These are phyloP conservation scores for Indicator maculatus DNA, from an alignment of 2,113 vertebrate species.

Conservation along the genomic window DNA sequence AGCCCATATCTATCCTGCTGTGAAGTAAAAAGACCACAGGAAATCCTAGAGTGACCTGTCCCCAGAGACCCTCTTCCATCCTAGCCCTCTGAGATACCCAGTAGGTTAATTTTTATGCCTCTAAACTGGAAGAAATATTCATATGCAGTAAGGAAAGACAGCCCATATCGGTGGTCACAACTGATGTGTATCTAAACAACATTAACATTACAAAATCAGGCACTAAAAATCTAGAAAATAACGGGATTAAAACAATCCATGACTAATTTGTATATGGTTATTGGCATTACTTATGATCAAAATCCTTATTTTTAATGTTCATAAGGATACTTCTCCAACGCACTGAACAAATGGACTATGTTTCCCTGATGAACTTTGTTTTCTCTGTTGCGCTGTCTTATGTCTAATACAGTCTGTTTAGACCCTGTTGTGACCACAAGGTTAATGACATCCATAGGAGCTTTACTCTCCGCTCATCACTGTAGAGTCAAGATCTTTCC, in stretches of 20 bases:
- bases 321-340: background rate
- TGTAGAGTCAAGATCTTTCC: background rate
- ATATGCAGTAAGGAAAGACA: background rate
- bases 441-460: background rate
- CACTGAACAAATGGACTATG: background rate
- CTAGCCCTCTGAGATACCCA: background rate
- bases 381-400: background rate
- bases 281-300: background rate
- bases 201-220: background rate
- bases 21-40: background rate
- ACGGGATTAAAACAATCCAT: background rate
- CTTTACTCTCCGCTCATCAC: background rate
- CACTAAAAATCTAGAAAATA: background rate
- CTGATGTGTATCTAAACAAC: background rate
- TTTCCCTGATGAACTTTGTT: background rate
- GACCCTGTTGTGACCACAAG: background rate
- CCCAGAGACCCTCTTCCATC: background rate
- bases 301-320: background rate
- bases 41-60: background rate
- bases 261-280: background rate
- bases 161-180: background rate
- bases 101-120: background rate
- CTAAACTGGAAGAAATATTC: background rate
- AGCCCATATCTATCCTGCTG: background rate
- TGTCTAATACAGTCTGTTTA: background rate